A percentile compares a stretch with the other conserved stretches of the same genome.
Conservation (phyloP, 2,797 vertebrate species). For the Sciurus vulgaris region DNA sequence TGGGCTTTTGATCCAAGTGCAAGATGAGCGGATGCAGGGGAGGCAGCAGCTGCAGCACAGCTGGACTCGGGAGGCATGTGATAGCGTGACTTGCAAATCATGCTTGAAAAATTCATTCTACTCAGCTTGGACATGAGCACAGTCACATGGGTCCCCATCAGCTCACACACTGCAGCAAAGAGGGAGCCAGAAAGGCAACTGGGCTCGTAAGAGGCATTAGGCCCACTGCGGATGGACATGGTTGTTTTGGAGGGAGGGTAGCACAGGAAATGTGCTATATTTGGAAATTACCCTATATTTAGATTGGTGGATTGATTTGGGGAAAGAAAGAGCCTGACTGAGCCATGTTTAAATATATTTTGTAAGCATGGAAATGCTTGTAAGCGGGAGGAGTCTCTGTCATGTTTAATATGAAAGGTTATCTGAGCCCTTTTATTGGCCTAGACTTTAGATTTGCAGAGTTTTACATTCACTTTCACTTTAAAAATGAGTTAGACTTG, state of each 20-base stretch:
- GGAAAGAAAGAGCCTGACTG: background rate
- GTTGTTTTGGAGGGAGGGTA: conserved; percentile 45
- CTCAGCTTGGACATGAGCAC: conserved; percentile 61
- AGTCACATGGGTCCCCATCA: conserved; percentile 62
- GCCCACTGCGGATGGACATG: background rate
- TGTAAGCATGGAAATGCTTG: background rate
- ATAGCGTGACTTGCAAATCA: conserved; percentile 77
- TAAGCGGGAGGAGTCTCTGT: background rate
- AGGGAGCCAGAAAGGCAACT: background rate
- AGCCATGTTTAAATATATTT: background rate
- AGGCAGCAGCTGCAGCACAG: conserved; percentile 78
- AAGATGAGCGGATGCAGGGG: conserved; percentile 57
- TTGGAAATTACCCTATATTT: conserved; percentile 76
- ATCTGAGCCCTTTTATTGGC: background rate
- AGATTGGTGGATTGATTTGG: conserved; percentile 43
- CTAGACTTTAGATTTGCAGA: background rate
- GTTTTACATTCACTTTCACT: background rate
- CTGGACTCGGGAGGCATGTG: conserved; percentile 75
- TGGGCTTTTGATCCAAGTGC: conserved; percentile 39
- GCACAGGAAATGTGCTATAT: conserved; percentile 69
- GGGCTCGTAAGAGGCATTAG: conserved; percentile 13
- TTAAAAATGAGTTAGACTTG: background rate
- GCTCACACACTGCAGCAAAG: conserved; percentile 7
- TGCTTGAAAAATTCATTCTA: conserved; percentile 78
- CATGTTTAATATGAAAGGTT: background rate